phyloP scores from a whole-genome alignment of 2,888 invertebrate species.

The Leptogaster cylindrica region DNA sequence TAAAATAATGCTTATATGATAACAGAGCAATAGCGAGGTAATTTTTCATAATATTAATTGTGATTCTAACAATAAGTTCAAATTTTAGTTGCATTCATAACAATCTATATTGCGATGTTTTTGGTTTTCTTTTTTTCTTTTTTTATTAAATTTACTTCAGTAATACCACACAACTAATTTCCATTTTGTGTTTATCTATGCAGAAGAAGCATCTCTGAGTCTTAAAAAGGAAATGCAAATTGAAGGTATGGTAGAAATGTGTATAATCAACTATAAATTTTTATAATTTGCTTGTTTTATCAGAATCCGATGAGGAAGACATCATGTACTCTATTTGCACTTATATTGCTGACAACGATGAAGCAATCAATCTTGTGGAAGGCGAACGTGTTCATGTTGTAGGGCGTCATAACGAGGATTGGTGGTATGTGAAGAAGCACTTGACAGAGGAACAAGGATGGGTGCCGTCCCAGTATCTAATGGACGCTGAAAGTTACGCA shows the following conservation, averaged over 20 bases:
- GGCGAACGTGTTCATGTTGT: constrained; percentile 87
- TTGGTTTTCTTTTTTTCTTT: no score
- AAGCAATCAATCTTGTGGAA: constrained; percentile 87
- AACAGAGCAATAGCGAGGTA: constrained; percentile 59
- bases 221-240: constrained; percentile 73
- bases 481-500: constrained; percentile 81
- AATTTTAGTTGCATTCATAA: neutral
- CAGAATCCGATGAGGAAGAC: constrained; percentile 69
- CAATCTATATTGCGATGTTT: neutral
- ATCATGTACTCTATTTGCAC: constrained; percentile 83
- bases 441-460: constrained; percentile 90
- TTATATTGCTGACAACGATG: constrained; percentile 85
- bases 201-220: constrained; percentile 76
- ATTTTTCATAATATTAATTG: constrained; percentile 22
- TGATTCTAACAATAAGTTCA: no score
- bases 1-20: constrained; percentile 59
- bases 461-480: constrained; percentile 89
- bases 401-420: constrained; percentile 83
- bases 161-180: constrained; percentile 2
- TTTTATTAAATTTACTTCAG: neutral
- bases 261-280: no score
- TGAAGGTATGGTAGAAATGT: constrained; percentile 59
- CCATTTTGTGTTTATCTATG: constrained; percentile 51
- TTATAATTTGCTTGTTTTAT: neutral
- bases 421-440: constrained; percentile 92